Percentiles rank a stretch among this genome's conserved stretches.
phyloP scores from a whole-genome alignment of 2,797 vertebrate species.

The Paguma larvata region DNA sequence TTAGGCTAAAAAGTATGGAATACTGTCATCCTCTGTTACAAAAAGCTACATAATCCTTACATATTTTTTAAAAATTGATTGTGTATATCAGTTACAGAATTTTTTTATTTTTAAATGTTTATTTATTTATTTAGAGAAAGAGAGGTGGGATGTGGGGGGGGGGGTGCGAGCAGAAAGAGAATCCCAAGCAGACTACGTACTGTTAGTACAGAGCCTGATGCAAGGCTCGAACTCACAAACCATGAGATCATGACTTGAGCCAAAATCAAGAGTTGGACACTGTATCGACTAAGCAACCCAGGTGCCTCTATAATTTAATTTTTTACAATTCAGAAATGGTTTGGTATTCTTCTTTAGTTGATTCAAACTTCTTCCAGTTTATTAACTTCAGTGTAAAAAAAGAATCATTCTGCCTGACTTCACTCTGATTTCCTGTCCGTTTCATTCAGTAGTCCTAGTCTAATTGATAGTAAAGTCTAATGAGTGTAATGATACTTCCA shows the following conservation, averaged over 20 bases:
- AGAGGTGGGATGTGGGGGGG: too few species aligned
- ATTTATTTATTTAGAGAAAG: too few species aligned
- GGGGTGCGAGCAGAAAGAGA: too few species aligned
- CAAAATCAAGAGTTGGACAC: too few species aligned
- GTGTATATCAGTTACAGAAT: not conserved
- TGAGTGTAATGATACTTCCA: not conserved
- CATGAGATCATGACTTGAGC: too few species aligned
- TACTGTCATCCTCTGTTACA: not conserved
- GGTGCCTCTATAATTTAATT: not conserved
- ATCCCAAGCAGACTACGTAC: too few species aligned
- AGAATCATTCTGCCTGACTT: slow-evolving; percentile 74
- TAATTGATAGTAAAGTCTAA: not conserved
- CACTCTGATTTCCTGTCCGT: slow-evolving; percentile 36
- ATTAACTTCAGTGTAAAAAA: slow-evolving; percentile 78
- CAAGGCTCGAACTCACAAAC: too few species aligned
- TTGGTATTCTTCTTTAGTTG: slow-evolving; percentile 76
- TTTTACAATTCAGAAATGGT: slow-evolving; percentile 50
- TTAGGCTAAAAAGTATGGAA: not conserved
- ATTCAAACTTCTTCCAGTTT: slow-evolving; percentile 78
- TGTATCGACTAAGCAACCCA: too few species aligned
- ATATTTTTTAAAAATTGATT: not conserved
- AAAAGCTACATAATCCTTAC: not conserved
- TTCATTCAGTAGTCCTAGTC: slow-evolving; percentile 52
- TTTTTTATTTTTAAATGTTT: too few species aligned
- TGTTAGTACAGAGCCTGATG: too few species aligned